A percentile compares a stretch with the other conserved stretches of the same genome.
phyloP scores from a whole-genome alignment of 2,797 vertebrate genomes.

The Nyctibius grandis region DNA sequence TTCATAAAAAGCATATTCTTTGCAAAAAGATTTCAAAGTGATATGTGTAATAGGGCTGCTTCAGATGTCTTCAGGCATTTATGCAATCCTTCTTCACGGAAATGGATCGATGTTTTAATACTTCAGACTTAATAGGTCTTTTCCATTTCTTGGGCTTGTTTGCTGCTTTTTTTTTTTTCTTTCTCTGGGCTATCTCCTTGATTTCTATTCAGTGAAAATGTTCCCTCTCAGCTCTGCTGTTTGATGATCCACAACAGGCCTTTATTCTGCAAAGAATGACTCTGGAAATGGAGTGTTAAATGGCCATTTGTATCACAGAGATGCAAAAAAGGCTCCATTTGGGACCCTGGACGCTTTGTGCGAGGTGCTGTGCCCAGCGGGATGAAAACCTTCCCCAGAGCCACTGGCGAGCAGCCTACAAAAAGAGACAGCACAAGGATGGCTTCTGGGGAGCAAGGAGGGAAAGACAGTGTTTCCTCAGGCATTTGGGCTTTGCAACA shows the following conservation, averaged over 20 bases:
- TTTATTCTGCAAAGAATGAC: background rate
- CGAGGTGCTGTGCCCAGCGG: background rate
- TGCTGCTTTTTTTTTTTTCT: background rate
- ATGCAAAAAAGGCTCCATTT: background rate
- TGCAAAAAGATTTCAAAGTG: background rate
- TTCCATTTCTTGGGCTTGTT: background rate
- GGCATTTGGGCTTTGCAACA: background rate
- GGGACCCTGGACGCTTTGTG: background rate
- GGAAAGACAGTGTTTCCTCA: background rate
- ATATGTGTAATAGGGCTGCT: background rate
- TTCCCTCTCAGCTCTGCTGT: background rate
- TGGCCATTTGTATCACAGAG: background rate
- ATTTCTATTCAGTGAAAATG: background rate
- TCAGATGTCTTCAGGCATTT: background rate
- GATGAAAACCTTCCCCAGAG: background rate
- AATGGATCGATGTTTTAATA: background rate
- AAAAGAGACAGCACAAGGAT: rapidly evolving
- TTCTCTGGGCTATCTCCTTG: background rate
- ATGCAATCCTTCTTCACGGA: background rate
- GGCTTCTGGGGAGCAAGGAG: background rate
- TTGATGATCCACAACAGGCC: background rate
- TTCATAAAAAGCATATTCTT: background rate
- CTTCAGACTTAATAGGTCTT: background rate
- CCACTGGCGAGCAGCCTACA: background rate
- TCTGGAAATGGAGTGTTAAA: background rate